Percentiles rank a stretch among this genome's conserved stretches.
phyloP scores from a whole-genome alignment of 2,888 invertebrate species.

The Yponomeuta evonymella region DNA sequence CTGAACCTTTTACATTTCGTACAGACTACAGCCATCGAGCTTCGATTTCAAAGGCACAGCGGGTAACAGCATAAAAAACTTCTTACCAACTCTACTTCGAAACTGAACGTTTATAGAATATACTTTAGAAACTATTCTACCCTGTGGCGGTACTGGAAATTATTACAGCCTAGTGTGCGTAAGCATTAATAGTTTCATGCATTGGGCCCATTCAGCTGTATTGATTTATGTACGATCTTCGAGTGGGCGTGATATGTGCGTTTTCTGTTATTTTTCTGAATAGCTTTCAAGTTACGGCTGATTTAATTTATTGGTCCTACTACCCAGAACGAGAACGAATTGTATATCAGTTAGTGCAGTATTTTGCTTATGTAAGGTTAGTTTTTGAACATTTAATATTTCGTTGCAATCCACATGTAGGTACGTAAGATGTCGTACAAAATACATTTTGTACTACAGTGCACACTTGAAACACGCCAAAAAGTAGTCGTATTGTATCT shows the following conservation, averaged over 20 bases:
- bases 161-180: slow-evolving; percentile 23
- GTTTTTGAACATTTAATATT: too few species aligned
- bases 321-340: slow-evolving; percentile 9
- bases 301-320: slow-evolving; percentile 14
- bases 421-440: too few species aligned
- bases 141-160: neutral
- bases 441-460: too few species aligned
- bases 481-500: too few species aligned
- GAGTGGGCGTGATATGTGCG: slow-evolving; percentile 53
- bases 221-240: slow-evolving; percentile 50
- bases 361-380: too few species aligned
- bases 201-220: slow-evolving; percentile 49
- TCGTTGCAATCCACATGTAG: too few species aligned
- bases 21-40: slow-evolving; percentile 23
- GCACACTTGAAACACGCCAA: too few species aligned
- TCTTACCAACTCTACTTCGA: too few species aligned
- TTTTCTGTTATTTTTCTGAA: slow-evolving; percentile 35
- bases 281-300: slow-evolving; percentile 3
- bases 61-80: slow-evolving; percentile 24
- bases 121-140: neutral
- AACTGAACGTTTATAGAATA: neutral
- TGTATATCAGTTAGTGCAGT: neutral
- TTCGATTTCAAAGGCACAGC: slow-evolving; percentile 8
- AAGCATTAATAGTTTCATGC: slow-evolving; percentile 44
- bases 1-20: slow-evolving; percentile 29